Percentiles rank a stretch among this genome's conserved stretches.
Evolutionary conservation across 2,797 vertebrate species (phyloP).

Genomic region (Scolopax rusticola): DNA sequence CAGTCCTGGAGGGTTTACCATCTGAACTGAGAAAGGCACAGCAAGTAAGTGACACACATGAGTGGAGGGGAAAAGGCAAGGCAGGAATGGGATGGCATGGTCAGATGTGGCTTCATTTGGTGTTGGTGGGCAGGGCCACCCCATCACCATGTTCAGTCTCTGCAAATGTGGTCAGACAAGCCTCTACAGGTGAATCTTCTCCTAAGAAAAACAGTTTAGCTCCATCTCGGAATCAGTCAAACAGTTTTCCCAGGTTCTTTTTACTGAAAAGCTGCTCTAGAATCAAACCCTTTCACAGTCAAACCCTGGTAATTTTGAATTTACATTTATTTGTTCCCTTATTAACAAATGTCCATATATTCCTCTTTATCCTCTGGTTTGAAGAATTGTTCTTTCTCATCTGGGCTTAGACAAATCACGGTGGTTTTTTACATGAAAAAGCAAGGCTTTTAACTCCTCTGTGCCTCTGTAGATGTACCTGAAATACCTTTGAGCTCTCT

Average conservation of each 20-base stretch:
- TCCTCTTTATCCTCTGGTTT: neutral
- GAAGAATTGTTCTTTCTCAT: neutral
- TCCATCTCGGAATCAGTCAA: neutral
- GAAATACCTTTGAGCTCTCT: neutral
- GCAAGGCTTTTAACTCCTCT: neutral
- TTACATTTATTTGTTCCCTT: neutral
- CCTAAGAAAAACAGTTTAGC: neutral
- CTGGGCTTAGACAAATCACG: neutral
- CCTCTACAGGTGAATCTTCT: neutral
- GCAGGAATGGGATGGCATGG: fast-evolving
- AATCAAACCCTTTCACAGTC: neutral
- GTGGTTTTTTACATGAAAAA: neutral
- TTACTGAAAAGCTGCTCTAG: neutral
- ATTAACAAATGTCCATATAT: neutral
- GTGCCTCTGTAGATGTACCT: neutral
- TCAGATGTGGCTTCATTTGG: neutral
- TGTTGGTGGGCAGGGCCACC: neutral
- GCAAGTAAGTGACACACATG: neutral
- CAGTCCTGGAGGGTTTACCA: neutral
- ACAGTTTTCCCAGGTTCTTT: fast-evolving
- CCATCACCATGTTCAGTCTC: neutral
- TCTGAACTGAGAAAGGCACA: neutral
- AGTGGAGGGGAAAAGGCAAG: neutral
- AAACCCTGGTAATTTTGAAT: neutral
- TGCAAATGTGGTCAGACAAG: too few relatives aligned